These are phyloP conservation scores for Oplegnathus fasciatus DNA, from an alignment of 2,113 vertebrate species.

Conservation along the genomic window DNA sequence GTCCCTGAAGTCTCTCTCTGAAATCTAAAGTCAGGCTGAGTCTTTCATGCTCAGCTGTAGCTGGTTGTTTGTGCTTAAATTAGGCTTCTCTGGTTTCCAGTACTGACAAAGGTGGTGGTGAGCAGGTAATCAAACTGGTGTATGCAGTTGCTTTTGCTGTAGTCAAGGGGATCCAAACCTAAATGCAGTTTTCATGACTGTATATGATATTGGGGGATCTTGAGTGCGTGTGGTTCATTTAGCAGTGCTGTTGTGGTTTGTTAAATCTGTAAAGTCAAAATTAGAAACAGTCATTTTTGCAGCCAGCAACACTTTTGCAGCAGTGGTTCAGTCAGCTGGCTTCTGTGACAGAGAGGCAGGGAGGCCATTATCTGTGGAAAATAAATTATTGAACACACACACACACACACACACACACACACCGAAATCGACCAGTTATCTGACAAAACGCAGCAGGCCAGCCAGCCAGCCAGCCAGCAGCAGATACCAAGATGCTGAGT, in stretches of 20 bases:
- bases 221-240: neutral
- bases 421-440: neutral
- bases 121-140: neutral
- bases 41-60: neutral
- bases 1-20: neutral
- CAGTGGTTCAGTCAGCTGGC: neutral
- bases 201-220: neutral
- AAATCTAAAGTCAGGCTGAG: neutral
- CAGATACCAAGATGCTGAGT: neutral
- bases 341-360: neutral
- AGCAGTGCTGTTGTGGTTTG: neutral
- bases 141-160: too few species aligned
- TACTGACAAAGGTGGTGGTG: too few species aligned
- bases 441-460: conserved; percentile 15
- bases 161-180: neutral
- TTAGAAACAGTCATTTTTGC: neutral
- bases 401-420: conserved; percentile 4
- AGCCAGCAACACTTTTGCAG: neutral
- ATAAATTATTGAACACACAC: conserved; percentile 18
- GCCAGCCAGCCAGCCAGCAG: neutral
- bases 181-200: neutral
- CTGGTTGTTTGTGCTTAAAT: neutral
- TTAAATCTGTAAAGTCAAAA: neutral
- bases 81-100: neutral
- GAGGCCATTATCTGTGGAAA: conserved; percentile 20